Evolutionary conservation across 1,140 invertebrate genomes (phyloP), one percentile per base, ranked within the genome.

Genomic region (Tribolium castaneum): DNA sequence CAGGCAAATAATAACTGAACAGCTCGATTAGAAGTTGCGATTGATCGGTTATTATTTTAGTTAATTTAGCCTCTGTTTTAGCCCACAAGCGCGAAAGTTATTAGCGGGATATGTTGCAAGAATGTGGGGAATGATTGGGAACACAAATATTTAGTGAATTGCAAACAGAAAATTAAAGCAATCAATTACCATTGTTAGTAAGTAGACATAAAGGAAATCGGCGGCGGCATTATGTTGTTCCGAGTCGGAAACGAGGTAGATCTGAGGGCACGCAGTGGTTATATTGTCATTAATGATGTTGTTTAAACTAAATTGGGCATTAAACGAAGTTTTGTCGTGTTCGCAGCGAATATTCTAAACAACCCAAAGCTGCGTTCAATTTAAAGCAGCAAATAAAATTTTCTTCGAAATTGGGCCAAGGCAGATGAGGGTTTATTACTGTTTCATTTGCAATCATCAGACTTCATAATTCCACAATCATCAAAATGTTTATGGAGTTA

Each of bases 141-240:
- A n/a, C n/a, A 59, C 54, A 4, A 59, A 22, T 59, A 59, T 59
- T 59, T 22, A 4, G 14, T 25, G 54, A 59, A 59, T 59, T 59
- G 30, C 54, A 59, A 59, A 59, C 4, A 59, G 54, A 59, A 59
- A 59, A 59, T 59, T 59, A 59, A 59, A 59, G 54, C 54, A 59
- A 59, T 59, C 54, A 59, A 59, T 59, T 59, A 59, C 54, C 54
- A 59, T 59, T 59, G 54, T 59, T 59, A 59, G 54, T 59, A 59
- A 59, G 16, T 59, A 59, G 54, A 59, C 54, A 25, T 59, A 59
- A 59, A 59, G 54, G 54, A 59, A 59, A 59, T 59, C 54, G 54
- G 54, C 19, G 54, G 54, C 19, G 6, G 54, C 19, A 59, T 59
- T 59, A 59, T 10, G 19, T 59, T 59, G 54, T 59, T 59, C 16